Evolutionary conservation across 2,113 vertebrate genomes (phyloP), one percentile per base, ranked within the genome.

Genomic region (Pseudonaja textilis): DNA sequence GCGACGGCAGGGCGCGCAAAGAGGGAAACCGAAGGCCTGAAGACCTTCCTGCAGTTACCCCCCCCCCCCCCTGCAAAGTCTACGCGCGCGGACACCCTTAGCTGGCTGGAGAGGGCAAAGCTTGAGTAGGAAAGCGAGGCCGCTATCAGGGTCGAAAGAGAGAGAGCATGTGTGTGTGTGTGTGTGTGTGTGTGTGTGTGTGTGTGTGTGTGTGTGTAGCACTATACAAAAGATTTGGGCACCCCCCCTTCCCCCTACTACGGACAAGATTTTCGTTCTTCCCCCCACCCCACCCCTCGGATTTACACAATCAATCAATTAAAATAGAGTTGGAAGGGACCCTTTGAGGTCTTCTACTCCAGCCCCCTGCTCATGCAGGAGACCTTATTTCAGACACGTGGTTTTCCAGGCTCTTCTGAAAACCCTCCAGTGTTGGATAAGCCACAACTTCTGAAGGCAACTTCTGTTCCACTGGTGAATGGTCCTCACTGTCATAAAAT

Each of bases 51-150:
- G 64, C n/a, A 34, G n/a, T 47, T 47, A 47, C 47, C 6, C 1
- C 47, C 47, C 3, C 47, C 47, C 1, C 45, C 39, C 42, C 42
- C 42, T 3, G 64, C 64, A 16, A 69, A 74, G 14, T 5, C 12
- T 34, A 34, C 47, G 47, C 0, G 5, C 6, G 64, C 14, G 2
- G 29, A 34, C 64, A 34, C 29, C 64, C 12, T 26, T 1, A 23
- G 12, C 45, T 12, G 25, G n/a, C n/a, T 47, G 86, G 93, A 93
- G 92, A 69, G 93, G 93, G 93, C 93, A 42, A 26, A 93, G 9
- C n/a, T 39, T 18, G 94, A 86, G 89, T 88, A 81, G 85, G 56
- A 86, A 90, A 94, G 92, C 93, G 93, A 92, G 69, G 91, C 93
- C 0, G n/a, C 29, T 29, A 91, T 56, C 54, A 7, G 18, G 8